Conservation (phyloP, 2,113 vertebrate species). For the Stegastes partitus region DNA sequence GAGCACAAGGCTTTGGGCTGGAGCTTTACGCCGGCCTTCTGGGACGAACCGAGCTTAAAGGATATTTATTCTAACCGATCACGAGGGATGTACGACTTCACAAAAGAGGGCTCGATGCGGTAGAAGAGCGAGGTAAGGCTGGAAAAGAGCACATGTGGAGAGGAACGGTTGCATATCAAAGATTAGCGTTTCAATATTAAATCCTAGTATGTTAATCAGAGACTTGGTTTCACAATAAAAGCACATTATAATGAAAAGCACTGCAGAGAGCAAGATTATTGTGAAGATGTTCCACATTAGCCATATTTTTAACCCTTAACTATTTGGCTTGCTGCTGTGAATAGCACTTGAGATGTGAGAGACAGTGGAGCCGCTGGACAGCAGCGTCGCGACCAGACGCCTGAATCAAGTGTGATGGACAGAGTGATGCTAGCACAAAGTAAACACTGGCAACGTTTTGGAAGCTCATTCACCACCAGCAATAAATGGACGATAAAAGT, state of each 20-base stretch:
- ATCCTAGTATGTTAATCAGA: constrained; percentile 40
- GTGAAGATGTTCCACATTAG: constrained; percentile 9
- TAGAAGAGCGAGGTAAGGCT: constrained; percentile 57
- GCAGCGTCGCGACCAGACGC: background rate
- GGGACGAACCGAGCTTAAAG: constrained; percentile 9
- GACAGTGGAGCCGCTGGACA: background rate
- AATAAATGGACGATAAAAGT: background rate
- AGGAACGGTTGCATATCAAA: constrained; percentile 10
- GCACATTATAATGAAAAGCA: constrained; percentile 63
- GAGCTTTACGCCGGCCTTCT: background rate
- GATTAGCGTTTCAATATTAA: background rate
- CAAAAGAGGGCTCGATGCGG: constrained; percentile 16
- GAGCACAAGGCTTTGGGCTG: constrained; percentile 26
- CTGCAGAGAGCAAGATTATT: constrained; percentile 17
- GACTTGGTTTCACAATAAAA: constrained; percentile 44
- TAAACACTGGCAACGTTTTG: constrained; percentile 43
- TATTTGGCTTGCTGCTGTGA: background rate
- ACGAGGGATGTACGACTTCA: constrained; percentile 25
- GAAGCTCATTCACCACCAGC: background rate
- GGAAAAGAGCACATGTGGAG: constrained; percentile 47
- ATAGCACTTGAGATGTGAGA: background rate
- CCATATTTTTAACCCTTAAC: background rate
- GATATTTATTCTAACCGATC: constrained; percentile 51
- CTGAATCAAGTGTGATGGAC: background rate
- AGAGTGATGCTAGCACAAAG: constrained; percentile 9